phyloP scores from a whole-genome alignment of 1,140 invertebrate genomes.

The Oedothorax gibbosus region DNA sequence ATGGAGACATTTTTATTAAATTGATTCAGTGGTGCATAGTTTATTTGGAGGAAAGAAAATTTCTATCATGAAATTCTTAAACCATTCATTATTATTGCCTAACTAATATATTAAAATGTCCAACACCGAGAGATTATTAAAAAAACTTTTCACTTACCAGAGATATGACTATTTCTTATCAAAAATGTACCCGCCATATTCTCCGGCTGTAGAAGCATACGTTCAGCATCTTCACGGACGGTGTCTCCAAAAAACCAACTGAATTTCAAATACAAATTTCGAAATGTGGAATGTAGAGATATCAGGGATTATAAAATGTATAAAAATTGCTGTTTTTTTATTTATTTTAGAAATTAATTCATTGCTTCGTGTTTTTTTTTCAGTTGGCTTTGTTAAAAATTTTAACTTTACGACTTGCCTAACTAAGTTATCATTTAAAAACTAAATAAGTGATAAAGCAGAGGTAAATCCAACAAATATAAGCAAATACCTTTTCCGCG shows the following conservation, averaged over 20 bases:
- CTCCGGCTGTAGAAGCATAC: constrained; percentile 87
- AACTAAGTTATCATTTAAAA: neutral
- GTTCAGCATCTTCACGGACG: constrained; percentile 94
- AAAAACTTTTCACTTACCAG: neutral
- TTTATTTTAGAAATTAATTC: neutral
- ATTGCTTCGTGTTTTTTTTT: neutral
- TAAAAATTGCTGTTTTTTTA: too few species aligned
- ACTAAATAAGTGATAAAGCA: neutral
- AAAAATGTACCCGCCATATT: constrained; percentile 96
- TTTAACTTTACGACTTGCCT: neutral
- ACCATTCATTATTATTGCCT: too few species aligned
- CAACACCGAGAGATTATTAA: too few species aligned
- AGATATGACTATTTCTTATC: constrained; percentile 86
- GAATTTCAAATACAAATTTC: constrained; percentile 66
- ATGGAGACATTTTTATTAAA: too few species aligned
- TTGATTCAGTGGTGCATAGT: too few species aligned
- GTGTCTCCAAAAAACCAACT: constrained; percentile 99
- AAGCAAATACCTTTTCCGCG: neutral
- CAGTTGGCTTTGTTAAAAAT: neutral
- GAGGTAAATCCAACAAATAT: neutral
- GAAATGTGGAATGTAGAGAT: neutral
- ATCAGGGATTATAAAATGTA: neutral
- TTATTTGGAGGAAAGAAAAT: too few species aligned
- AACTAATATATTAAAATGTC: too few species aligned
- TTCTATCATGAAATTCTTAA: too few species aligned